Evolutionary conservation across 2,113 vertebrate species (phyloP), one percentile per base, ranked within the genome.

Genomic region (Lepus americanus): DNA sequence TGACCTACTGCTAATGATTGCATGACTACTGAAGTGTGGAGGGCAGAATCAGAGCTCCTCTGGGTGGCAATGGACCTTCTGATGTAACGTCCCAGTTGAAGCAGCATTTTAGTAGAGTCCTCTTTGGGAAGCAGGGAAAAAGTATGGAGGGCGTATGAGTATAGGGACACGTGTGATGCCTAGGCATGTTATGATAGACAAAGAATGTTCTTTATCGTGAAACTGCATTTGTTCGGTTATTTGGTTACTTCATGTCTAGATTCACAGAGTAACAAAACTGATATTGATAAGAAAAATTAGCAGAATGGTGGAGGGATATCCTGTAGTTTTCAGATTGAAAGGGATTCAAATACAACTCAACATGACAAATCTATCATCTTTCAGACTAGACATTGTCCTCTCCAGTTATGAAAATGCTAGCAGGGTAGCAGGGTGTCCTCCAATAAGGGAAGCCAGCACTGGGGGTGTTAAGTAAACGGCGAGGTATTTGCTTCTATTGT

Each of bases 131-230:
- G 55, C 66, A 31, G 29, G n/a, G 17, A 59, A 33, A 25, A 4
- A 10, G 2, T 12, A 10, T 22, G 25, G 3, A 82, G 29, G 0
- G 2, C 53, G 9, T 67, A 4, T 9, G 31, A 9, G 12, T n/a
- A 33, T 9, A 5, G 17, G 19, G 19, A 44, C 36, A 36, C 22
- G 4, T 10, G 59, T 3, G 1, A 33, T 14, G 12, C 6, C 27
- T 12, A 27, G 67, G 53, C 12, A 10, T 7, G 36, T 14, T 51
- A 67, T 9, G 23, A 31, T 6, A 66, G 16, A 19, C 25, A 61
- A 72, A 33, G 53, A 31, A 17, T 25, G 76, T 22, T 63, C 51
- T 22, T 61, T 29, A 82, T 23, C 6, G 1, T 36, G 3, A 22
- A 66, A 17, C 7, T 77, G 13, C 39, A 66, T 55, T 44, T 64